Percentiles rank a stretch among this genome's conserved stretches.
Evolutionary conservation across 1,140 invertebrate genomes (phyloP).

Genomic region (Lepidostoma basale): DNA sequence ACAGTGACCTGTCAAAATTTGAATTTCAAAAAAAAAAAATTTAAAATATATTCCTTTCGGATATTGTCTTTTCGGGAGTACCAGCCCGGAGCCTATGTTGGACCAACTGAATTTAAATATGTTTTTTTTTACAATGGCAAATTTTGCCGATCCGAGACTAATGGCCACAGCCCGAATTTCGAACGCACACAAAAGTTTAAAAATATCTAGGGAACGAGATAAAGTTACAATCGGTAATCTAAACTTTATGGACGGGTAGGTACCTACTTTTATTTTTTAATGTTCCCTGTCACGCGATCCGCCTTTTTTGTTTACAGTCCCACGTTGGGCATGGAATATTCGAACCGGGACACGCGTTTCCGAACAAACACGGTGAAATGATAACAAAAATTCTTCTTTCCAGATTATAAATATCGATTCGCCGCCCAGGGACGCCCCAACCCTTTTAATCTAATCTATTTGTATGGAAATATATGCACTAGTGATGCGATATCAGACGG

Average conservation of each 20-base stretch:
- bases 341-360: slow-evolving; percentile 6
- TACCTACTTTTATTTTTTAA: slow-evolving; percentile 44
- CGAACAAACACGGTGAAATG: background rate
- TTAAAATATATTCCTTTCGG: too few species aligned
- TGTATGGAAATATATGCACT: background rate
- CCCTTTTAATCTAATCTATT: background rate
- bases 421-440: background rate
- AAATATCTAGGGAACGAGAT: too few species aligned
- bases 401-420: slow-evolving; percentile 6
- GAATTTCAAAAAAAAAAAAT: too few species aligned
- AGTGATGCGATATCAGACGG: background rate
- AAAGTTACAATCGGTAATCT: slow-evolving; percentile 41
- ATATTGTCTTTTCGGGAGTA: too few species aligned
- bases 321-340: slow-evolving; percentile 4
- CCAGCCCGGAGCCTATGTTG: too few species aligned
- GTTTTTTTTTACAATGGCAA: too few species aligned
- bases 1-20: too few species aligned
- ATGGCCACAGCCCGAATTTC: too few species aligned
- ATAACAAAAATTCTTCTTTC: background rate
- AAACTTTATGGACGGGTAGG: slow-evolving; percentile 39
- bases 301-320: slow-evolving; percentile 18
- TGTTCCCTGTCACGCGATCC: slow-evolving; percentile 38
- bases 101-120: too few species aligned
- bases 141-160: too few species aligned
- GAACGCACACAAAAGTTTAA: too few species aligned